phyloP scores from a whole-genome alignment of 2,113 vertebrate species.

The Eretmochelys imbricata region DNA sequence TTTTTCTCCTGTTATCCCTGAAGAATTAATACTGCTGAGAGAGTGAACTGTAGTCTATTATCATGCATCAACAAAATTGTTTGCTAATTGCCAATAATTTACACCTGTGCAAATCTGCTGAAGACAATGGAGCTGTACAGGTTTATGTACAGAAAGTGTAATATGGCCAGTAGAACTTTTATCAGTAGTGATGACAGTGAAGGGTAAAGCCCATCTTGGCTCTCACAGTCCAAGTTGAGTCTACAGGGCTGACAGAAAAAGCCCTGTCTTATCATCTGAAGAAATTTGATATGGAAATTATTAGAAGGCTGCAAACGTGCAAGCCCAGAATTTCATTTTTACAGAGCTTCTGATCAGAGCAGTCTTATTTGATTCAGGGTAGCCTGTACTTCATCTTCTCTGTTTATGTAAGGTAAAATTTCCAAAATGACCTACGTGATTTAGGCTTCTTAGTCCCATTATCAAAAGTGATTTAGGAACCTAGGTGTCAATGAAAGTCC shows the following conservation, averaged over 20 bases:
- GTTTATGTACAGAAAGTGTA: background rate
- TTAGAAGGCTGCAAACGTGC: background rate
- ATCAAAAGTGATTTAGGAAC: background rate
- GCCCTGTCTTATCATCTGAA: background rate
- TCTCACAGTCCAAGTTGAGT: background rate
- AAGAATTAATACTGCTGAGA: background rate
- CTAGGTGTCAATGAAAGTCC: background rate
- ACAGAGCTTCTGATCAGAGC: background rate
- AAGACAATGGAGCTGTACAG: background rate
- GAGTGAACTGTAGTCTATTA: background rate
- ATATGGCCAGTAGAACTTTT: background rate
- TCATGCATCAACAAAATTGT: background rate
- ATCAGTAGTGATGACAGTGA: background rate
- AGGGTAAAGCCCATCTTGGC: background rate
- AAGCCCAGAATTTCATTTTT: background rate
- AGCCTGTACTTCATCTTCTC: background rate
- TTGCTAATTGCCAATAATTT: background rate
- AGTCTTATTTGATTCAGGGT: background rate
- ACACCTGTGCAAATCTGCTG: background rate
- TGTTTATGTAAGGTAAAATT: background rate
- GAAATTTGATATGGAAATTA: background rate
- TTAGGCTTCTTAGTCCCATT: background rate
- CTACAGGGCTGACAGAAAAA: background rate
- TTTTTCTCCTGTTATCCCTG: background rate
- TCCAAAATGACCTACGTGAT: background rate